These are phyloP conservation scores for Acanthisitta chloris DNA, from an alignment of 2,113 vertebrate genomes.

Conservation along the genomic window DNA sequence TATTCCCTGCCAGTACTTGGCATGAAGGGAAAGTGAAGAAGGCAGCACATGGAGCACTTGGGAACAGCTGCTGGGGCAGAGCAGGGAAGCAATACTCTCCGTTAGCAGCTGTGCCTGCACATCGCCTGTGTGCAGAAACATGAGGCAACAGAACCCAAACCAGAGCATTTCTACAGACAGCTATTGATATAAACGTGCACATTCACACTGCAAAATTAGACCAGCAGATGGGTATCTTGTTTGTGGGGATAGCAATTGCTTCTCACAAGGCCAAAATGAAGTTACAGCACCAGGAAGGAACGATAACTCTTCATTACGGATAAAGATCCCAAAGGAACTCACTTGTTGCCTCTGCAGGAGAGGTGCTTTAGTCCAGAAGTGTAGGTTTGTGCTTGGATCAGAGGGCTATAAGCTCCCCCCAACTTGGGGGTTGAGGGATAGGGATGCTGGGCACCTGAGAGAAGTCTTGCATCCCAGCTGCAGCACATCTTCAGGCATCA, in stretches of 20 bases:
- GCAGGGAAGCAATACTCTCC: neutral
- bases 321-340: neutral
- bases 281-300: neutral
- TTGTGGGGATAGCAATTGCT: neutral
- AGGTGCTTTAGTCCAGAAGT: neutral
- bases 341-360: neutral
- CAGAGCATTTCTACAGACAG: constrained; percentile 27
- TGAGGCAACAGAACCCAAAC: neutral
- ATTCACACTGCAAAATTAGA: neutral
- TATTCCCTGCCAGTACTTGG: neutral
- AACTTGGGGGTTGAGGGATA: neutral
- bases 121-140: neutral
- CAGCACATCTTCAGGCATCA: neutral
- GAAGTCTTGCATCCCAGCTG: neutral
- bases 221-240: constrained; percentile 13
- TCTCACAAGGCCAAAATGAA: neutral
- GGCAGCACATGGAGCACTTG: neutral
- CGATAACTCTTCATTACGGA: neutral
- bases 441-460: neutral
- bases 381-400: neutral
- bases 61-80: neutral
- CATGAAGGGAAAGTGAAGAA: neutral
- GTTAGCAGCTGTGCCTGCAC: neutral
- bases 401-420: rapidly evolving
- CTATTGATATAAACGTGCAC: neutral